Evolutionary conservation across 2,113 vertebrate genomes (phyloP), one percentile per base, ranked within the genome.

Genomic region (Bettongia penicillata): DNA sequence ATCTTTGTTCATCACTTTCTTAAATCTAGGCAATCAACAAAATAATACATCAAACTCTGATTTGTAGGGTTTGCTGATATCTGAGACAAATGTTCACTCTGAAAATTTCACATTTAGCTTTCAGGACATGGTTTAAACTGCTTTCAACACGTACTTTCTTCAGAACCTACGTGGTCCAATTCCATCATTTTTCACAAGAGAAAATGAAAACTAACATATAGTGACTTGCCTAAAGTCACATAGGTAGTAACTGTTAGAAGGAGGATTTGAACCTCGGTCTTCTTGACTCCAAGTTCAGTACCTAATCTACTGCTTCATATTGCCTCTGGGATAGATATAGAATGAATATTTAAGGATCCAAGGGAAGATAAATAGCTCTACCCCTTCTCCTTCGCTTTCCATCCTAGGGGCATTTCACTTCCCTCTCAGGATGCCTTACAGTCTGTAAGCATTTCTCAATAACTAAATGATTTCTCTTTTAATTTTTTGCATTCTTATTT

Each of bases 341-440:
- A 89, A 51, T 92, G 94, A 97, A 93, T 96, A 96, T 95, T 95
- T 96, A 96, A 92, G 95, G 95, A 90, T 97, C 55, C 0, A 47
- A 92, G 95, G 90, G 95, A 19, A 92, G 6, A 68, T 26, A 28
- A 19, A 43, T 89, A 31, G 25, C 8, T 8, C 91, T 49, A 91
- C 91, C 94, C 93, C 48, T 95, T 93, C 91, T 77, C 37, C 14
- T 84, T 19, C 68, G 23, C 7, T 84, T 84, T 84, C 16, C n/a
- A 43, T 84, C n/a, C 16, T n/a, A 43, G 68, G 16, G 19, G 11
- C 7, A 84, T 22, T 68, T 68, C 28, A 68, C 28, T 28, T 57
- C 9, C 55, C 55, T 19, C 48, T n/a, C 91, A n/a, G 26, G 8
- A 57, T 24, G 9, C 51, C 26, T 51, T 49, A 94, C 90, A 90